phyloP scores from a whole-genome alignment of 2,888 invertebrate species.

The Drosophila percnosoma region DNA sequence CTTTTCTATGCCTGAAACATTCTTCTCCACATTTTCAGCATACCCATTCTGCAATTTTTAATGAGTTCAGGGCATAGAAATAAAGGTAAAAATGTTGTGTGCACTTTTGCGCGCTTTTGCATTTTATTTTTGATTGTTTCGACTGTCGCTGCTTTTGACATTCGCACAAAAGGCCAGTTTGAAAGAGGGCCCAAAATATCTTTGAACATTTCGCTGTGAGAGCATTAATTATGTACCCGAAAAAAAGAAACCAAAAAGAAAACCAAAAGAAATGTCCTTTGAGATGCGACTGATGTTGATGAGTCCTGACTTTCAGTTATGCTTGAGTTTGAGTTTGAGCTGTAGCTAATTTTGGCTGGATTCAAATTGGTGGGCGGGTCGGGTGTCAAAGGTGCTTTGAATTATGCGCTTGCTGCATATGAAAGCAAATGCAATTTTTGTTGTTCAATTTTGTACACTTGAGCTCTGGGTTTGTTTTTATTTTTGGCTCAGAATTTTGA shows the following conservation, averaged over 20 bases:
- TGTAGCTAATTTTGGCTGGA: slow-evolving; percentile 65
- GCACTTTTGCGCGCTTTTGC: slow-evolving; percentile 53
- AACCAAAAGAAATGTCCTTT: slow-evolving; percentile 63
- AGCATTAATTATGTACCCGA: slow-evolving; percentile 74
- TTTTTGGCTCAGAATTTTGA: slow-evolving; percentile 14
- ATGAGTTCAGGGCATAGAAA: not conserved
- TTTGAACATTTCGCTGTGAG: slow-evolving; percentile 74
- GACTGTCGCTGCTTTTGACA: slow-evolving; percentile 76
- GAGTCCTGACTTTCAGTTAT: slow-evolving; percentile 29
- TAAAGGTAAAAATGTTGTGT: slow-evolving; percentile 59
- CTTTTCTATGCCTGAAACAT: not conserved
- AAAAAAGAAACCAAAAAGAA: slow-evolving; percentile 1
- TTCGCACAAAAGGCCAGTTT: slow-evolving; percentile 57
- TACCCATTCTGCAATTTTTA: not conserved
- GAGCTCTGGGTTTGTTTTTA: slow-evolving; percentile 17
- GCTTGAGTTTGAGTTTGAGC: slow-evolving; percentile 18
- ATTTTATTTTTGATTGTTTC: slow-evolving; percentile 63
- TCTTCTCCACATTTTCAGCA: not conserved
- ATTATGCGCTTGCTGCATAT: slow-evolving; percentile 41
- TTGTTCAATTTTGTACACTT: slow-evolving; percentile 67
- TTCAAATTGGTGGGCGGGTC: not conserved
- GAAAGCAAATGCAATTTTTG: slow-evolving; percentile 65
- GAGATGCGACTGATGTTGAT: slow-evolving; percentile 61
- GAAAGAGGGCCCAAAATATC: slow-evolving; percentile 59
- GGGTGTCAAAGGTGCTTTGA: slow-evolving; percentile 52